These are phyloP conservation scores for Hydropotes inermis DNA, from an alignment of 2,113 vertebrate species.

Conservation along the genomic window DNA sequence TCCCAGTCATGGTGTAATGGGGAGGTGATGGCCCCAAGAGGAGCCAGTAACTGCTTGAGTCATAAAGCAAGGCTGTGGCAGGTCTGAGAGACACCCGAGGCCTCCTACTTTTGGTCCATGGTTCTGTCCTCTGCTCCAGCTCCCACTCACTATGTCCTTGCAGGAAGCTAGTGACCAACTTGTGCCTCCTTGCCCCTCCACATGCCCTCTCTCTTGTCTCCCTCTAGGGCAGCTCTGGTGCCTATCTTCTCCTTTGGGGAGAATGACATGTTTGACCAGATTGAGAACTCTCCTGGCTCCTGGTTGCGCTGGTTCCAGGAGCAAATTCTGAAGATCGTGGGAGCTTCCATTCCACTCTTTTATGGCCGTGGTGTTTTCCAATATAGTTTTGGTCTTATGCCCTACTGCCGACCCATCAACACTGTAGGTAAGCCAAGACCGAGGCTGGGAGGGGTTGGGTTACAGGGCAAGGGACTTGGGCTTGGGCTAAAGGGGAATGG, in stretches of 20 bases:
- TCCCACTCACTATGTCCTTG: not conserved
- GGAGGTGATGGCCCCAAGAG: not conserved
- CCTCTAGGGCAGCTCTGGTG: slow-evolving; percentile 85
- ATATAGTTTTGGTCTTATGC: slow-evolving; percentile 92
- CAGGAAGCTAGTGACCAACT: not conserved
- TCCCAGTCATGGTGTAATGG: not conserved
- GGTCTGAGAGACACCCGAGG: not conserved
- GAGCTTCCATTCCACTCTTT: slow-evolving; percentile 92
- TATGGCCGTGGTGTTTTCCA: slow-evolving; percentile 94
- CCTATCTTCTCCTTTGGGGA: slow-evolving; percentile 96
- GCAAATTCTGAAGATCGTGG: slow-evolving; percentile 88
- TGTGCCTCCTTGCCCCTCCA: not conserved
- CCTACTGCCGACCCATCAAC: slow-evolving; percentile 89
- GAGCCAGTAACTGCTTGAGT: not conserved
- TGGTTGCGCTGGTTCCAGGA: slow-evolving; percentile 88
- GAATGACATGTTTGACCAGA: slow-evolving; percentile 92
- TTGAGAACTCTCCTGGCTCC: slow-evolving; percentile 86
- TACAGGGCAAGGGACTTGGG: not conserved
- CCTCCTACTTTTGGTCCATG: not conserved
- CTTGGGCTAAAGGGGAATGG: not conserved
- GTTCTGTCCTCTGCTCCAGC: not conserved
- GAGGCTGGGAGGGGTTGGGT: fast-evolving
- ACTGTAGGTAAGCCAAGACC: slow-evolving; percentile 86
- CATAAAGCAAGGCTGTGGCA: not conserved
- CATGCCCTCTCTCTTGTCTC: not conserved